Base-by-base conservation (phyloP, 1,140 invertebrate species). In the Colletes latitarsis region DNA sequence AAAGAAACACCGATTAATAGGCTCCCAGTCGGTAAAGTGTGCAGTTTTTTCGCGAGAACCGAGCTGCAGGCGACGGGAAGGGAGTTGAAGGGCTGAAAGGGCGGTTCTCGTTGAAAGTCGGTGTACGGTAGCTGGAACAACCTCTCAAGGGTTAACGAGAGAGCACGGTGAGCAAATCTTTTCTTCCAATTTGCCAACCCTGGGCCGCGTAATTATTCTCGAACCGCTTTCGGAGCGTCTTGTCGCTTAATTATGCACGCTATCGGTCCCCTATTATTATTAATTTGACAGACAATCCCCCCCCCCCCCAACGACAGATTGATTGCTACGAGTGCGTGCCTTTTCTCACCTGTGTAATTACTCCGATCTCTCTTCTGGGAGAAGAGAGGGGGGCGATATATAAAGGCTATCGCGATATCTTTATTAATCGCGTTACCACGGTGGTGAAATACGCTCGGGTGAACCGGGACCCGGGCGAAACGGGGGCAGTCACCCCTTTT, bases 381-480 rank as follows among this genome's bases (percentile, higher is more conserved):
- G 19, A 10, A 17, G 39, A 17, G 55, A n/a, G 0, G 15, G 12
- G 4, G 41, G 9, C 3, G 10, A 10, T 46, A 3, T 52, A 86
- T 63, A 58, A 79, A 83, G 63, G 55, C 82, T 77, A 73, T 83
- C 76, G 62, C 52, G 63, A 60, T 60, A 76, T 78, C 70, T 82
- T 86, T 84, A 77, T 84, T 86, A 87, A 86, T 84, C 67, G 71
- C 69, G 79, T 86, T 70, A 73, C 19, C 62, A 73, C 10, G 53
- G 8, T 63, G 69, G 55, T 46, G 71, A 73, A 81, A 69, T 55
- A 39, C 41, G 57, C 19, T 30, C 41, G n/a, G 30, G 49, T 14
- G 8, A 41, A 17, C 46, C 3, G 15, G 8, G n/a, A 74, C 53
- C 43, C 19, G 6, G 43, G 19, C 55, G 55, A 71, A 64, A 64